Evolutionary conservation across 2,888 invertebrate species (phyloP).

Genomic region (Patella depressa): DNA sequence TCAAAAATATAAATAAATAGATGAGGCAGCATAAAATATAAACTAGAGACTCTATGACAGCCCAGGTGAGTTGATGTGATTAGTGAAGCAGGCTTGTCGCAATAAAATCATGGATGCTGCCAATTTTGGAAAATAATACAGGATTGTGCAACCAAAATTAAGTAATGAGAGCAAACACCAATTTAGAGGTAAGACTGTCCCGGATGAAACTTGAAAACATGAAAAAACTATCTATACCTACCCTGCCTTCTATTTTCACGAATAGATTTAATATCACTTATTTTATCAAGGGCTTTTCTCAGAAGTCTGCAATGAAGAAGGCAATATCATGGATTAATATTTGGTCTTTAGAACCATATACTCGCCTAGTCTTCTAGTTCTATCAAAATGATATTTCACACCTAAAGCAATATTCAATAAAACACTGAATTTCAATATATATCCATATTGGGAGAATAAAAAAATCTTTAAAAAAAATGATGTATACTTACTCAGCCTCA

Average conservation of each 20-base stretch:
- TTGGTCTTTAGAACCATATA: no score
- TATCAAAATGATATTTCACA: no score
- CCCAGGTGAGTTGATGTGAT: no score
- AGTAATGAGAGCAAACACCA: not conserved
- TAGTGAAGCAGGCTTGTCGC: not conserved
- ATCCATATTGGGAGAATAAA: no score
- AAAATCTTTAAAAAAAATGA: constrained; percentile 4
- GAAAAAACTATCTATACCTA: constrained; percentile 29
- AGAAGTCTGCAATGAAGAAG: constrained; percentile 74
- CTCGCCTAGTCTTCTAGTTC: no score
- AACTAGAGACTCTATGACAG: no score
- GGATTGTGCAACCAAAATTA: not conserved
- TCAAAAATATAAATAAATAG: not conserved
- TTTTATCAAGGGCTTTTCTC: constrained; percentile 85
- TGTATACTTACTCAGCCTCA: constrained; percentile 80
- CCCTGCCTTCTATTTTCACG: constrained; percentile 83
- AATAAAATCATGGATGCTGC: constrained; percentile 18
- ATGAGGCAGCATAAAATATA: no score
- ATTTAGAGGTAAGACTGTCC: no score
- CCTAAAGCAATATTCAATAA: no score
- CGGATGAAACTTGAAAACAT: not conserved
- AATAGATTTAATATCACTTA: constrained; percentile 90
- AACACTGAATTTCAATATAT: no score
- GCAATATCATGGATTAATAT: no score
- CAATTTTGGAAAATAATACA: not conserved